Percentiles rank a stretch among this genome's conserved stretches.
These are phyloP conservation scores for Leptobrachium leishanense DNA, from an alignment of 2,113 vertebrate species.

Conservation along the genomic window DNA sequence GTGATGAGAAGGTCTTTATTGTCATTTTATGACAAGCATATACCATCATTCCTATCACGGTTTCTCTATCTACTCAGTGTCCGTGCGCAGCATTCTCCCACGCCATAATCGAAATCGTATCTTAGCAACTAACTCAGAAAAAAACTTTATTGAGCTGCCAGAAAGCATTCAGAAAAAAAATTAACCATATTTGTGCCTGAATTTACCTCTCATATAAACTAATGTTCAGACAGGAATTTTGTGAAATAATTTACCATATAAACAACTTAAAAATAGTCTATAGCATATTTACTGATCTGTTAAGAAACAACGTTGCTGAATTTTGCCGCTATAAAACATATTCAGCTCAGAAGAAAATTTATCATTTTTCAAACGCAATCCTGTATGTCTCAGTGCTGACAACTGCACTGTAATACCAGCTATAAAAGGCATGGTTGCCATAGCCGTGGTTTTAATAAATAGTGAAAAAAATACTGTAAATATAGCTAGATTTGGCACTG, in stretches of 20 bases:
- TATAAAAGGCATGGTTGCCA: too few species aligned
- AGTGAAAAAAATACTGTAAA: too few species aligned
- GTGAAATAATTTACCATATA: background rate
- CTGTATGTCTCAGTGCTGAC: too few species aligned
- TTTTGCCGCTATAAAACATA: too few species aligned
- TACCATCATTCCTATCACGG: background rate
- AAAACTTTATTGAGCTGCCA: conserved; percentile 46
- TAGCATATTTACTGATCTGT: background rate
- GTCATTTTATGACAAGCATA: background rate
- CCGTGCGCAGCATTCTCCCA: conserved; percentile 33
- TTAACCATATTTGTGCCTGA: conserved; percentile 5
- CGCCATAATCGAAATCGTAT: conserved; percentile 44
- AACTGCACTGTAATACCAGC: too few species aligned
- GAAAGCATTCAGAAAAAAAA: conserved; percentile 29
- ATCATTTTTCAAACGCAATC: too few species aligned
- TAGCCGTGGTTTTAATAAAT: too few species aligned
- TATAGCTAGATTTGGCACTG: too few species aligned
- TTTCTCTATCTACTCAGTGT: conserved; percentile 6
- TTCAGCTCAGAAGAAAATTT: too few species aligned
- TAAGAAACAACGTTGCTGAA: background rate
- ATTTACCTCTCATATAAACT: background rate
- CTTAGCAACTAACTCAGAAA: conserved; percentile 43
- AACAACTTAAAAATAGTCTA: background rate
- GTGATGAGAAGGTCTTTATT: background rate
- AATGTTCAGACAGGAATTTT: background rate